These are phyloP conservation scores for Elephantulus edwardii DNA, from an alignment of 2,113 vertebrate genomes.

Conservation along the genomic window DNA sequence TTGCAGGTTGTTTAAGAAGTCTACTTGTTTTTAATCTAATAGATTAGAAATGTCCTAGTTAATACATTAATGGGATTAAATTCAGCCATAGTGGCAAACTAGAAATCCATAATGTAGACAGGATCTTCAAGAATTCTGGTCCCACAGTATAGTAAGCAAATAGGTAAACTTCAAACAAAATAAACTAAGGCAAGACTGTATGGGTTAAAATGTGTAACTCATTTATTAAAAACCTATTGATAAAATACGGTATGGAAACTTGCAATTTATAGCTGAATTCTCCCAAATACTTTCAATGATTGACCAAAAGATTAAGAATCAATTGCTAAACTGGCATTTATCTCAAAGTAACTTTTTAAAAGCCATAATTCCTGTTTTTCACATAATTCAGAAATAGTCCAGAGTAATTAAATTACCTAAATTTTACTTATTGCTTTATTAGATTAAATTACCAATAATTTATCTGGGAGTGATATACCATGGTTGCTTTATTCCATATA, in stretches of 20 bases:
- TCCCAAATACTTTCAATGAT: slow-evolving; percentile 14
- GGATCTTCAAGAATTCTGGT: slow-evolving; percentile 11
- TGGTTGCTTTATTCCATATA: slow-evolving; percentile 41
- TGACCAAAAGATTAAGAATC: slow-evolving; percentile 11
- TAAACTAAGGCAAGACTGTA: neutral
- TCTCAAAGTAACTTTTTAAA: slow-evolving; percentile 31
- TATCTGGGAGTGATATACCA: neutral
- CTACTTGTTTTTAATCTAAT: neutral
- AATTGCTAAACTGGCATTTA: neutral
- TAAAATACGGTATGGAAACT: neutral
- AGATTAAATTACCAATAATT: neutral
- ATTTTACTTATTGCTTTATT: slow-evolving; percentile 32
- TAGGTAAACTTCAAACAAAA: neutral
- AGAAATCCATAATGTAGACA: neutral
- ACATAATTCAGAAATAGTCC: neutral
- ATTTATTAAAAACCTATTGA: slow-evolving; percentile 13
- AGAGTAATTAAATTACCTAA: slow-evolving; percentile 4
- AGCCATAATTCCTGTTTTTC: neutral
- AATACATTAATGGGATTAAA: slow-evolving; percentile 29
- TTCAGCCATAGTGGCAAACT: neutral
- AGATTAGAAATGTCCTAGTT: neutral
- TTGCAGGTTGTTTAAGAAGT: neutral
- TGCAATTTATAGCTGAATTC: neutral
- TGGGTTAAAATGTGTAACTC: slow-evolving; percentile 37
- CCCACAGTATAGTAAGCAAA: neutral